Percentiles rank a stretch among this genome's conserved stretches.
Conservation (phyloP, 2,797 vertebrate species). For the Antennarius maculatus region DNA sequence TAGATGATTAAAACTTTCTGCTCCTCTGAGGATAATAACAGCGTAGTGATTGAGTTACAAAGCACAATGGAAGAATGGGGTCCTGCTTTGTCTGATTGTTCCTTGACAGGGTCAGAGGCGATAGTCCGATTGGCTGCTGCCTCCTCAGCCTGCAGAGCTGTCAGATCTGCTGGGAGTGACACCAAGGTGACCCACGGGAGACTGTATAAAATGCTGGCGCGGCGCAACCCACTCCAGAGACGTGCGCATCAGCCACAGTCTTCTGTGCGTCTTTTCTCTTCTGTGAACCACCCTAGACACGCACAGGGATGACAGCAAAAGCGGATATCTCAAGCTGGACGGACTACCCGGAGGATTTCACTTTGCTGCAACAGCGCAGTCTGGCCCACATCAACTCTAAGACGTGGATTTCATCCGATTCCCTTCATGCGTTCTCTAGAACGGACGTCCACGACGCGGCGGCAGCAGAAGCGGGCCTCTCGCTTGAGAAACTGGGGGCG, state of each 20-base stretch:
- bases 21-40: conserved; percentile 50
- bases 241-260: conserved; percentile 25
- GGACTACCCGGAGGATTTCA: conserved; percentile 72
- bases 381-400: conserved; percentile 71
- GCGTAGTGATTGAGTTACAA: conserved; percentile 78
- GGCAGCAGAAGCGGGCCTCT: conserved; percentile 34
- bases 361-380: conserved; percentile 65
- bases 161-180: conserved; percentile 63
- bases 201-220: conserved; percentile 58
- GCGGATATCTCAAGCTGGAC: conserved; percentile 73
- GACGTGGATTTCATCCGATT: conserved; percentile 70
- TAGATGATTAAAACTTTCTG: conserved; percentile 71
- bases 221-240: conserved; percentile 37
- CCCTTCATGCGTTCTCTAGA: conserved; percentile 59
- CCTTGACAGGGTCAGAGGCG: conserved; percentile 68
- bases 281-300: conserved; percentile 22
- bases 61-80: conserved; percentile 65
- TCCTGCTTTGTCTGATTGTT: conserved; percentile 73
- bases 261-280: conserved; percentile 37
- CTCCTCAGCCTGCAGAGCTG: conserved; percentile 63
- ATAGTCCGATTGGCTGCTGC: conserved; percentile 71
- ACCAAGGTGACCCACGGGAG: conserved; percentile 62
- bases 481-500: conserved; percentile 61
- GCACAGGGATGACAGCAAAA: conserved; percentile 73
- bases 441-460: conserved; percentile 55